Conservation (phyloP, 2,888 invertebrate genomes). For the Gymnocheta viridis region DNA sequence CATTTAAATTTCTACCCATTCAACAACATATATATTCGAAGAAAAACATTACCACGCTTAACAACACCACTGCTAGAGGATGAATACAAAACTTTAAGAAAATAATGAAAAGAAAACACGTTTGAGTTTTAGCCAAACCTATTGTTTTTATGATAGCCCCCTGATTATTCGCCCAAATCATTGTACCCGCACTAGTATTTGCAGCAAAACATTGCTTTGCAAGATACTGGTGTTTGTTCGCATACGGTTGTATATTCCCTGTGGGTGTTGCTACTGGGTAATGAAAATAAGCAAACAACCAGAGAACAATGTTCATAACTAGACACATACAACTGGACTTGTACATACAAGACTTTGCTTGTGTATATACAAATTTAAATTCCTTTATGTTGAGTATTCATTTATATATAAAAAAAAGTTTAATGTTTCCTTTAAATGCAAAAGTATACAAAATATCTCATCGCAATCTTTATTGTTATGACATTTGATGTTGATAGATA, state of each 20-base stretch:
- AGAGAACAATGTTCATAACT: conserved; percentile 13
- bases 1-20: not conserved
- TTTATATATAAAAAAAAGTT: no score
- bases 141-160: conserved; percentile 22
- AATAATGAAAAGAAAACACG: conserved; percentile 7
- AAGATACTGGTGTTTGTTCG: conserved; percentile 22
- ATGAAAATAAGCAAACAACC: conserved; percentile 33
- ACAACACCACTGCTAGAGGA: conserved; percentile 9
- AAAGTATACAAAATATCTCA: conserved; percentile 55
- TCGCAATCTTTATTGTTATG: conserved; percentile 52
- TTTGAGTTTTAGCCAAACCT: conserved; percentile 13
- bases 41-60: not conserved
- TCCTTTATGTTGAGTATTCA: not conserved
- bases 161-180: not conserved
- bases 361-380: not conserved
- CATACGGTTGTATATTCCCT: conserved; percentile 41
- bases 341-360: not conserved
- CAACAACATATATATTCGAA: not conserved
- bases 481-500: conserved; percentile 48
- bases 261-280: conserved; percentile 44
- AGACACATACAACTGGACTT: not conserved
- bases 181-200: not conserved
- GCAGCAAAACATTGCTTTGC: conserved; percentile 14
- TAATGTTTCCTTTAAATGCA: conserved; percentile 11
- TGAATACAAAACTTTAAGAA: not conserved